Base-by-base conservation (phyloP, 2,113 vertebrate genomes). In the Anseranas semipalmata region DNA sequence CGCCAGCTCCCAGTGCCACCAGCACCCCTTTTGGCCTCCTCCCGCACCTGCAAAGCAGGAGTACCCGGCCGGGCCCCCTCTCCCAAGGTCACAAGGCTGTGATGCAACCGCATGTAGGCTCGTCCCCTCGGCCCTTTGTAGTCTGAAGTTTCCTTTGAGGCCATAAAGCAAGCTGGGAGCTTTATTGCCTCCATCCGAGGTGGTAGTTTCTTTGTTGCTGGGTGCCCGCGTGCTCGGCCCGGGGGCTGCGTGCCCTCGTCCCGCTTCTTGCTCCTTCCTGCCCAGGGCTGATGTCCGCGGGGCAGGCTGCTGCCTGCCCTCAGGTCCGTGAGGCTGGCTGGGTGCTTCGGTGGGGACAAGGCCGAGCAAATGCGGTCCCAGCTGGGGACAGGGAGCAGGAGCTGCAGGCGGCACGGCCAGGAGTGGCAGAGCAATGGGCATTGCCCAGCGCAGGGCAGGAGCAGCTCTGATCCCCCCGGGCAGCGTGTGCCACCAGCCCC, bases 71-170 rank as follows among this genome's bases (percentile, higher is more conserved):
- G 45, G 52, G 18, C 5, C 9, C 14, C 63, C 83, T 24, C 53
- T 83, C 30, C n/a, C 90, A 48, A 41, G 80, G 67, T 24, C 16
- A 1, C 5, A 1, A 27, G 39, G 39, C 43, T 39, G 19, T 39
- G 84, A 48, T 28, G 48, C 39, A 90, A 3, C 32, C 4, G 3
- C 46, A 3, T 0, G 0, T 1, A 2, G 43, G 70, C 32, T 94
- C 80, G 37, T 59, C 11, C 76, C 45, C 55, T 32, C 37, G 22
- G 46, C 27, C 0, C 0, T 89, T 63, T 81, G 59, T 45, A 91
- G 68, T 48, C 73, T 48, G 81, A 85, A 87, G 41, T 74, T 92
- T 66, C 62, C 79, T 94, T 28, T 35, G 60, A 63, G 58, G 74
- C 83, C 71, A 65, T 66, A 68, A 77, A 95, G 48, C 2, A 85